Percentiles rank a stretch among this genome's conserved stretches.
These are phyloP conservation scores for Ditylenchus dipsaci DNA, from an alignment of 1,140 invertebrate species.

Conservation along the genomic window DNA sequence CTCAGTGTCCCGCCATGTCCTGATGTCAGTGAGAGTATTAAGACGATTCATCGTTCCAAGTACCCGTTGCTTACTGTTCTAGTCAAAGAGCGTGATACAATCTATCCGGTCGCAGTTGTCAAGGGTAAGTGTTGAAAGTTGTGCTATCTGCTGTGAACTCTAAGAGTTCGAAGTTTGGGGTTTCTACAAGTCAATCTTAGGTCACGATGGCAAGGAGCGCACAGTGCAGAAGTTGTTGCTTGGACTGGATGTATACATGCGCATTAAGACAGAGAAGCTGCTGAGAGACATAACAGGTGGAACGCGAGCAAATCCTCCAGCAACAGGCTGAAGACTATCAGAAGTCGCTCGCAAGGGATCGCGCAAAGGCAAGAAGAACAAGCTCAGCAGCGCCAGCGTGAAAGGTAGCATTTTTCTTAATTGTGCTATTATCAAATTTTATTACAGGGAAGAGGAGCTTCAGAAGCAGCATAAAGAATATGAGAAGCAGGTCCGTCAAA, in stretches of 20 bases:
- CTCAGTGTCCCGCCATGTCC: not conserved
- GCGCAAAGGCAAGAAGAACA: constrained; percentile 32
- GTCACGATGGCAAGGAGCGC: constrained; percentile 19
- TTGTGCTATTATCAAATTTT: not conserved
- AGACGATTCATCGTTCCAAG: constrained; percentile 12
- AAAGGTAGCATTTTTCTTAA: constrained; percentile 19
- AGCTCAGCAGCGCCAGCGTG: constrained; percentile 10
- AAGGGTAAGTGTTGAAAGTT: no score
- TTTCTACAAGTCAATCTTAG: not conserved
- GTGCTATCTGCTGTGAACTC: no score
- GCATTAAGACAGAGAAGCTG: constrained; percentile 29
- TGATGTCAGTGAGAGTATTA: constrained; percentile 11
- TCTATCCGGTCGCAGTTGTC: constrained; percentile 2
- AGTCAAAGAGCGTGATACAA: constrained; percentile 30
- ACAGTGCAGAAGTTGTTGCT: constrained; percentile 33
- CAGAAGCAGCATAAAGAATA: constrained; percentile 13
- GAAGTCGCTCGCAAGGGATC: constrained; percentile 32
- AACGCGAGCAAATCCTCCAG: constrained; percentile 38
- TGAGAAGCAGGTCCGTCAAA: constrained; percentile 1
- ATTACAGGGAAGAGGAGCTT: constrained; percentile 20
- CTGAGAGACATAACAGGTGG: constrained; percentile 30
- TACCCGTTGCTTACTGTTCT: constrained; percentile 40
- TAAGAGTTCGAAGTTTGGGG: no score
- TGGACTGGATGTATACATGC: constrained; percentile 20
- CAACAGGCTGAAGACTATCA: constrained; percentile 39